These are phyloP conservation scores for Labroides dimidiatus DNA, from an alignment of 2,797 vertebrate species.

Conservation along the genomic window DNA sequence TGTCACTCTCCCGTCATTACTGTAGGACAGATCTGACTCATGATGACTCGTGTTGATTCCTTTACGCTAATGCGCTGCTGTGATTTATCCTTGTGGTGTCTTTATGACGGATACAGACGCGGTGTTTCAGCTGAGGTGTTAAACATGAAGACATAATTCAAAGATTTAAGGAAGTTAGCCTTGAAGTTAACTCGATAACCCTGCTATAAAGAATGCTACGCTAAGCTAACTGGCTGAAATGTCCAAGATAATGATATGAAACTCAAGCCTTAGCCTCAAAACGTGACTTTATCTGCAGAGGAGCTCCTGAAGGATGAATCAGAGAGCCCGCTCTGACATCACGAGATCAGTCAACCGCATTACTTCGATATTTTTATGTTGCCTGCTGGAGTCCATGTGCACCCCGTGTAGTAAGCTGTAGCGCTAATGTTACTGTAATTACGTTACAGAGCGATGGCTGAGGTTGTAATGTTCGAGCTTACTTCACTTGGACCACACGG, in stretches of 20 bases:
- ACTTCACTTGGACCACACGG: conserved; percentile 39
- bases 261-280: background rate
- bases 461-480: conserved; percentile 35
- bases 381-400: conserved; percentile 39
- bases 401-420: conserved; percentile 19
- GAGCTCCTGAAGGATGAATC: conserved; percentile 24
- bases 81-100: too few species aligned
- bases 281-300: conserved; percentile 18
- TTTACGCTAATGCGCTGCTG: too few species aligned
- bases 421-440: conserved; percentile 61
- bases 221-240: background rate
- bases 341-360: conserved; percentile 63
- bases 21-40: too few species aligned
- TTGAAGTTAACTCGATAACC: too few species aligned
- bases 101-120: too few species aligned
- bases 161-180: too few species aligned
- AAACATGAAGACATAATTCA: too few species aligned
- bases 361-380: conserved; percentile 66
- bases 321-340: conserved; percentile 39
- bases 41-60: too few species aligned
- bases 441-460: conserved; percentile 52
- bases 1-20: too few species aligned
- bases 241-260: background rate
- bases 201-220: background rate
- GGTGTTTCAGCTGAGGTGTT: too few species aligned